Conservation (phyloP, 1,140 invertebrate species). For the Drosophila melanica region DNA sequence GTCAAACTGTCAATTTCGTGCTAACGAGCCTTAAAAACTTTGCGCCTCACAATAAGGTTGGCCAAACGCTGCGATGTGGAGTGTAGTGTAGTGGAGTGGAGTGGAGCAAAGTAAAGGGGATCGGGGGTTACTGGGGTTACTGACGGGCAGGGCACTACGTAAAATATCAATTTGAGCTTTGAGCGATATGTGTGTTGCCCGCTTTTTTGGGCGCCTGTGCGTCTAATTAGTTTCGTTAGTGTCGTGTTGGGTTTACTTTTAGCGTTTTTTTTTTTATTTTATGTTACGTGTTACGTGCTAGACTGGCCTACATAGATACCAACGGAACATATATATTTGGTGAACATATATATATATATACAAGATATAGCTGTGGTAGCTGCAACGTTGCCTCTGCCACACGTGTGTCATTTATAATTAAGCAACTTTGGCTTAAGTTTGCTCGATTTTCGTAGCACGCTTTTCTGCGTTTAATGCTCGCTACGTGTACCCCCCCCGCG, state of each 20-base stretch:
- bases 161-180: conserved; percentile 83
- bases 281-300: conserved; percentile 17
- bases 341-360: background rate
- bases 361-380: background rate
- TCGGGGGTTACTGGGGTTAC: too few relatives aligned
- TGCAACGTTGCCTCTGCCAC: conserved; percentile 17
- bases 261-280: conserved; percentile 22
- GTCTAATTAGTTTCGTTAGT: conserved; percentile 81
- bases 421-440: conserved; percentile 74
- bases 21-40: conserved; percentile 82
- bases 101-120: background rate
- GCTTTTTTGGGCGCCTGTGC: conserved; percentile 65
- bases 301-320: conserved; percentile 70
- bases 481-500: conserved; percentile 56
- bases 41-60: conserved; percentile 35
- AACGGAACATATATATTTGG: conserved; percentile 8
- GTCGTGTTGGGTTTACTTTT: conserved; percentile 54
- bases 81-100: too few relatives aligned
- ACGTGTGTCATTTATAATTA: conserved; percentile 83
- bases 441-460: conserved; percentile 55
- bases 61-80: conserved; percentile 1
- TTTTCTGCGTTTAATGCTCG: conserved; percentile 74
- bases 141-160: conserved; percentile 33
- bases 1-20: conserved; percentile 83
- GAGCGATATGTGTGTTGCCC: conserved; percentile 63